Conservation (phyloP, 2,888 invertebrate genomes). For the Pristionchus entomophagus region DNA sequence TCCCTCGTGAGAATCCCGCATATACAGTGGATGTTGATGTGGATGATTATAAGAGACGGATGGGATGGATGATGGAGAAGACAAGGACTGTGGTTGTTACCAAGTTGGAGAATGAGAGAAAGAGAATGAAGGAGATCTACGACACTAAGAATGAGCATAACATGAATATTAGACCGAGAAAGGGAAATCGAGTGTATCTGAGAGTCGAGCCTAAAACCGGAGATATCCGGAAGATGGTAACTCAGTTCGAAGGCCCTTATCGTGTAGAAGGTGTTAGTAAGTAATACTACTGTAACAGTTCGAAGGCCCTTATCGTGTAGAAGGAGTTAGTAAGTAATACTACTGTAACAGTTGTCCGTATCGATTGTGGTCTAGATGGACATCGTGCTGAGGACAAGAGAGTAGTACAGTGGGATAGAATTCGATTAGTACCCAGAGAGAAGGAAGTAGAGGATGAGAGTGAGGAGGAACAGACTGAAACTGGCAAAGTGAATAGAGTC, state of each 20-base stretch:
- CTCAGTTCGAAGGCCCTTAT: too few species aligned
- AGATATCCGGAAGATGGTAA: not conserved
- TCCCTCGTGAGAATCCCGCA: too few species aligned
- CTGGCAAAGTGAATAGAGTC: too few species aligned
- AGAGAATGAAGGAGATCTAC: too few species aligned
- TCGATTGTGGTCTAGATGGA: not conserved
- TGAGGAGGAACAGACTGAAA: not conserved
- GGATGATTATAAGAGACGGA: not conserved
- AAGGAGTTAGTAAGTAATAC: not conserved
- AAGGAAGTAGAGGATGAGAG: too few species aligned
- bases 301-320: conserved; percentile 24
- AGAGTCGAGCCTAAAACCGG: not conserved
- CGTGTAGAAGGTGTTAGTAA: too few species aligned
- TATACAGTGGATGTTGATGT: too few species aligned
- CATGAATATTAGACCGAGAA: not conserved
- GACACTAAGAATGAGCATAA: not conserved
- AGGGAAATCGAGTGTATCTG: not conserved
- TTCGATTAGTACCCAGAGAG: not conserved
- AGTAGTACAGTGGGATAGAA: not conserved
- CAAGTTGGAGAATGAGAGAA: too few species aligned
- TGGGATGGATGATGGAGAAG: conserved; percentile 26
- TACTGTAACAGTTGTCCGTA: not conserved
- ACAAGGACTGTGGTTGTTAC: too few species aligned
- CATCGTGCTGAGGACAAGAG: not conserved
- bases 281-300: too few species aligned